phyloP scores from a whole-genome alignment of 2,113 vertebrate species.

The Nothobranchius kuhntae region DNA sequence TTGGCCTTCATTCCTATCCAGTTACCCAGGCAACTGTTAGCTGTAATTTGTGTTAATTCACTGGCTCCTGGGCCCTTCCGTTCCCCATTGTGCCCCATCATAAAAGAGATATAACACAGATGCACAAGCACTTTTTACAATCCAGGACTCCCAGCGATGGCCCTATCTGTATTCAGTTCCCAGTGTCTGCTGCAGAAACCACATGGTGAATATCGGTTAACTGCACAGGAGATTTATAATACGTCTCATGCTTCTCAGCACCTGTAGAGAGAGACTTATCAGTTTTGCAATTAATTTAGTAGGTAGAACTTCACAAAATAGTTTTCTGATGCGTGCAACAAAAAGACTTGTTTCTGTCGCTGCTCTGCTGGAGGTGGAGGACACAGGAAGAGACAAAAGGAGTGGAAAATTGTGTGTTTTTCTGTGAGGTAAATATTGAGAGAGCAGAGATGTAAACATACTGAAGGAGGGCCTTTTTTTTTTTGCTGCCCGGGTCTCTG shows the following conservation, averaged over 20 bases:
- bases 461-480: constrained; percentile 58
- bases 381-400: constrained; percentile 45
- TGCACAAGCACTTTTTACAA: constrained; percentile 23
- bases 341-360: not conserved
- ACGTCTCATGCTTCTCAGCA: constrained; percentile 20
- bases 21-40: constrained; percentile 62
- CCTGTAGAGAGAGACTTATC: constrained; percentile 6
- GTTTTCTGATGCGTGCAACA: not conserved
- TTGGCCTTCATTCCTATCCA: constrained; percentile 62
- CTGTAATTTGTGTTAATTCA: constrained; percentile 72
- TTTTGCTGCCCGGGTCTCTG: constrained; percentile 60
- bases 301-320: not conserved
- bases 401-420: constrained; percentile 67
- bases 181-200: constrained; percentile 35
- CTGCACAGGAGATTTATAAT: not conserved
- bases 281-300: not conserved
- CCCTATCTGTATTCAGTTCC: constrained; percentile 56
- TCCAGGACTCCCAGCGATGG: constrained; percentile 25
- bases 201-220: constrained; percentile 47
- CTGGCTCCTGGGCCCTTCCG: constrained; percentile 62
- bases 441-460: constrained; percentile 66
- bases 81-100: constrained; percentile 63
- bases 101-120: constrained; percentile 69
- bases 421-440: constrained; percentile 79
- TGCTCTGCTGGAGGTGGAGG: not conserved